These are phyloP conservation scores for Lycaon pictus DNA, from an alignment of 2,113 vertebrate species.

Conservation along the genomic window DNA sequence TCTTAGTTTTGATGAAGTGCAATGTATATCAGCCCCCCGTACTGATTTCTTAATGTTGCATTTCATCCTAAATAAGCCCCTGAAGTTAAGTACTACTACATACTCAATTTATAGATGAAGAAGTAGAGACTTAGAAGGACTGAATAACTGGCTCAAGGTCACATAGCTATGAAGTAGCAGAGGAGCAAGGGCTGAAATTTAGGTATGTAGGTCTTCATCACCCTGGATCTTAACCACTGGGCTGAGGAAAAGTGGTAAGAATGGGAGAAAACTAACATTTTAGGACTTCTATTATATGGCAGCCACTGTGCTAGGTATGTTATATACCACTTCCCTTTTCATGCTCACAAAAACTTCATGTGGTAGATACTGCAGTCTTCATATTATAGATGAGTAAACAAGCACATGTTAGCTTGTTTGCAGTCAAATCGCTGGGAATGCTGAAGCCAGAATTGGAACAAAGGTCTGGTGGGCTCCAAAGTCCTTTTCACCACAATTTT, in stretches of 20 bases:
- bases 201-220: neutral
- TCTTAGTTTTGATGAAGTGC: neutral
- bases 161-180: neutral
- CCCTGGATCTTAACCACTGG: neutral
- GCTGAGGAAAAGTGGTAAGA: neutral
- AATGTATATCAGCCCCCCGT: neutral
- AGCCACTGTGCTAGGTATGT: neutral
- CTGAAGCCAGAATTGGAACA: neutral
- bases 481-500: neutral
- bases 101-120: neutral
- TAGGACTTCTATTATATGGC: neutral
- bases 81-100: neutral
- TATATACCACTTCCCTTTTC: neutral
- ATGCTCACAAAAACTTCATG: neutral
- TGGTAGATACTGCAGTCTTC: neutral
- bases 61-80: neutral
- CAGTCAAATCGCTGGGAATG: neutral
- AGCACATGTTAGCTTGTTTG: neutral
- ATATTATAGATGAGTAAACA: neutral
- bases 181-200: neutral
- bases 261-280: neutral
- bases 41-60: neutral
- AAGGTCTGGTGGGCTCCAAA: neutral
- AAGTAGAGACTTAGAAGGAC: neutral
- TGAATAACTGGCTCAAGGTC: neutral